These are phyloP conservation scores for Acronicta leporina DNA, from an alignment of 2,888 invertebrate genomes.

Conservation along the genomic window DNA sequence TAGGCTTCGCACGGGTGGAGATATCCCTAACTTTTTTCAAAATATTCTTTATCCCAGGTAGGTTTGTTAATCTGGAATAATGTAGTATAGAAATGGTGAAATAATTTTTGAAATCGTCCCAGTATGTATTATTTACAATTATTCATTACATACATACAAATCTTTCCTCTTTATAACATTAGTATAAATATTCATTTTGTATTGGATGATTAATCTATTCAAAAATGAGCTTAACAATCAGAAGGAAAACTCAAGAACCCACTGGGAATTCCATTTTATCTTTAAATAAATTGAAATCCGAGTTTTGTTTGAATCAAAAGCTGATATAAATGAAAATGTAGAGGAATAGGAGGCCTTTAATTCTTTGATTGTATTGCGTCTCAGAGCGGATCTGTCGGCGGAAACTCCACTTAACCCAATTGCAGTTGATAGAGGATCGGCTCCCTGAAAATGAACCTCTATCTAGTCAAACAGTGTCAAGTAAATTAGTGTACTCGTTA, in stretches of 20 bases:
- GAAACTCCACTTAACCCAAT: conserved; percentile 80
- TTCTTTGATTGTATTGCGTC: conserved; percentile 64
- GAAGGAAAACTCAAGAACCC: neutral
- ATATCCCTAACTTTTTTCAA: too few relatives aligned
- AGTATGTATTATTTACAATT: too few relatives aligned
- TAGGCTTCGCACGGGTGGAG: too few relatives aligned
- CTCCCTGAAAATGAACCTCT: conserved; percentile 55
- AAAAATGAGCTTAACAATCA: neutral
- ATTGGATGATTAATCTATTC: too few relatives aligned
- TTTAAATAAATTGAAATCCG: conserved; percentile 3
- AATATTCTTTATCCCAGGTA: too few relatives aligned
- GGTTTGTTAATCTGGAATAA: too few relatives aligned
- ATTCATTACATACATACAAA: too few relatives aligned
- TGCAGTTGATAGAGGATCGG: conserved; percentile 60
- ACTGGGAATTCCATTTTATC: conserved; percentile 11
- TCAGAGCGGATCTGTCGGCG: conserved; percentile 54
- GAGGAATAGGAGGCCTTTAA: conserved; percentile 47
- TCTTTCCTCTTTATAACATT: too few relatives aligned
- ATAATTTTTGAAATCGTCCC: too few relatives aligned
- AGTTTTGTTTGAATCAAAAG: conserved; percentile 13
- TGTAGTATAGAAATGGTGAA: too few relatives aligned
- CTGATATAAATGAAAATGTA: conserved; percentile 39
- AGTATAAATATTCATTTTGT: too few relatives aligned
- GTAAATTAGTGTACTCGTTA: conserved; percentile 26
- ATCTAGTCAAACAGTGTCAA: conserved; percentile 28